Percentiles rank a stretch among this genome's conserved stretches.
Conservation (phyloP, 1,140 invertebrate genomes). For the Acromyrmex charruanus region DNA sequence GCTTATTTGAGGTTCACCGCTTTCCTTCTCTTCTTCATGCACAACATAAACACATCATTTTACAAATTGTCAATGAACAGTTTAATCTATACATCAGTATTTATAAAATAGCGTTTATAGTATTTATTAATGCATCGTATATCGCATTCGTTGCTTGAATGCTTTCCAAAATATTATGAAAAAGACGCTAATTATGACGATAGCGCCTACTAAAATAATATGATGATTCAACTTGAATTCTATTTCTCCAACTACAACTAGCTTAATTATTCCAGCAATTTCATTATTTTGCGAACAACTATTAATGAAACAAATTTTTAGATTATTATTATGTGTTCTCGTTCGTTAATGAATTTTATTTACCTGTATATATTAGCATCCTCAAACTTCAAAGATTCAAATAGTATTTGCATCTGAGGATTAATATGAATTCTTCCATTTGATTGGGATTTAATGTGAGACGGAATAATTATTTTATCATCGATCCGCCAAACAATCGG, state of each 20-base stretch:
- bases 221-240: constrained; percentile 86
- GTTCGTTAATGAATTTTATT: not conserved
- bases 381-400: constrained; percentile 84
- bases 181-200: constrained; percentile 85
- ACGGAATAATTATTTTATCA: constrained; percentile 82
- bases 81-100: constrained; percentile 22
- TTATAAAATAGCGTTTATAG: constrained; percentile 23
- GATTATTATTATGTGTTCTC: constrained; percentile 1
- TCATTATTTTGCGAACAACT: constrained; percentile 90
- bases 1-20: not conserved
- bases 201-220: constrained; percentile 85
- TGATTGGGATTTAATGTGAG: constrained; percentile 81
- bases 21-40: not conserved
- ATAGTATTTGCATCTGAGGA: constrained; percentile 84
- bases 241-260: constrained; percentile 86
- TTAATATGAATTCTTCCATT: constrained; percentile 85
- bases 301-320: constrained; percentile 73
- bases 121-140: constrained; percentile 75
- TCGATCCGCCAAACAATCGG: constrained; percentile 87
- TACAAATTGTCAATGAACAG: not conserved
- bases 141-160: constrained; percentile 83
- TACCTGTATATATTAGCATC: constrained; percentile 88
- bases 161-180: constrained; percentile 85
- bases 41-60: constrained; percentile 22
- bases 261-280: constrained; percentile 88